Evolutionary conservation across 2,888 invertebrate species (phyloP).

Genomic region (Drosophila neotestacea): DNA sequence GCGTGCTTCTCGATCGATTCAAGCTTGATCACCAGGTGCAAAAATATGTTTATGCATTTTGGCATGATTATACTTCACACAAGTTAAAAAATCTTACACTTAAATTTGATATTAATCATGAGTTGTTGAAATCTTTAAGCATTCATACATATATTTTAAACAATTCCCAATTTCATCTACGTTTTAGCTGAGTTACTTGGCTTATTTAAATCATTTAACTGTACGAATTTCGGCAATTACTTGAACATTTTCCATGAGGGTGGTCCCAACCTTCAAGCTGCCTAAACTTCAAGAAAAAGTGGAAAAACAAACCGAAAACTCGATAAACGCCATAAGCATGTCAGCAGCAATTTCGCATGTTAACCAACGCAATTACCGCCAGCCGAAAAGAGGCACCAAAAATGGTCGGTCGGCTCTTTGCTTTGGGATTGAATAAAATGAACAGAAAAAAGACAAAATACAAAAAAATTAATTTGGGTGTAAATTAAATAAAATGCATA

Average conservation of each 20-base stretch:
- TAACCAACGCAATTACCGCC: conserved; percentile 68
- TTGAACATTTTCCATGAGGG: conserved; percentile 35
- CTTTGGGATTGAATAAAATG: conserved; percentile 39
- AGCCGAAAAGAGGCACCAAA: conserved; percentile 28
- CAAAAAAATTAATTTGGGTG: conserved; percentile 62
- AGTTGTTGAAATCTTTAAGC: not conserved
- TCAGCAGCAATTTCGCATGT: conserved; percentile 70
- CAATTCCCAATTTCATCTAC: not conserved
- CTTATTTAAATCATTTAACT: conserved; percentile 56
- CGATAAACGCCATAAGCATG: conserved; percentile 60
- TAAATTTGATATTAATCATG: not conserved
- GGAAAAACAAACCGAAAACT: conserved; percentile 18
- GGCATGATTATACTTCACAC: conserved; percentile 7
- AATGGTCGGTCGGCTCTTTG: conserved; percentile 29
- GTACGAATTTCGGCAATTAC: conserved; percentile 52
- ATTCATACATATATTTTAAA: conserved; percentile 5
- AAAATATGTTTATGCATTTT: conserved; percentile 20
- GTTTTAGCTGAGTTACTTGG: not conserved
- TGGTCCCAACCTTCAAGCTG: conserved; percentile 65
- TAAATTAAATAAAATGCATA: conserved; percentile 71
- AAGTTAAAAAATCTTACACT: not conserved
- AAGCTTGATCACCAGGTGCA: conserved; percentile 41
- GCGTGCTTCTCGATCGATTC: conserved; percentile 27
- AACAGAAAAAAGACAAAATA: conserved; percentile 13
- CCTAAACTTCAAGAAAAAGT: conserved; percentile 23